Evolutionary conservation across 2,888 invertebrate genomes (phyloP).

Genomic region (Cryptus viduatorius): DNA sequence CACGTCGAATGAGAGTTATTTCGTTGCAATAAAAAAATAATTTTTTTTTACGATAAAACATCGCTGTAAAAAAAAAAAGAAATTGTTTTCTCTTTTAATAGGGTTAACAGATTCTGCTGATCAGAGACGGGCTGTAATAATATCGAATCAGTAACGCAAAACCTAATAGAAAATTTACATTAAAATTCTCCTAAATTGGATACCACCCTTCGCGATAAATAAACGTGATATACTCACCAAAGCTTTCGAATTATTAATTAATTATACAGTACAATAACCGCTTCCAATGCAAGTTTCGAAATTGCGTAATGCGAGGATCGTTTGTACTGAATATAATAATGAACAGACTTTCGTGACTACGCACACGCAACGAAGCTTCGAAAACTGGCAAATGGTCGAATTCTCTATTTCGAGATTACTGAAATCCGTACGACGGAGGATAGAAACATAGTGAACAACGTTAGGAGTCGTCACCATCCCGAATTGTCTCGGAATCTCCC

Average conservation of each 20-base stretch:
- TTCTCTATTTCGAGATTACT: background rate
- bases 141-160: too few relatives aligned
- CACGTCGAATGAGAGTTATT: background rate
- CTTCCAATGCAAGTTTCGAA: too few relatives aligned
- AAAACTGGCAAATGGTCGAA: background rate
- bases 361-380: background rate
- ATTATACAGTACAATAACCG: background rate
- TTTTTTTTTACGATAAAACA: too few relatives aligned
- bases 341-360: background rate
- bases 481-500: slow-evolving; percentile 27
- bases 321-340: too few relatives aligned
- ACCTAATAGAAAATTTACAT: too few relatives aligned
- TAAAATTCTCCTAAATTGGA: background rate
- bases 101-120: too few relatives aligned
- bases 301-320: too few relatives aligned
- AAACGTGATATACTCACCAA: too few relatives aligned
- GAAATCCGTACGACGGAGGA: slow-evolving; percentile 1
- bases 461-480: background rate
- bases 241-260: background rate
- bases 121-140: too few relatives aligned
- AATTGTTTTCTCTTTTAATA: too few relatives aligned
- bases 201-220: background rate
- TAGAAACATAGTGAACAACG: background rate
- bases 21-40: too few relatives aligned
- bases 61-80: too few relatives aligned